A percentile compares a stretch with the other conserved stretches of the same genome.
phyloP scores from a whole-genome alignment of 2,888 invertebrate genomes.

The Didymodactylos carnosus region DNA sequence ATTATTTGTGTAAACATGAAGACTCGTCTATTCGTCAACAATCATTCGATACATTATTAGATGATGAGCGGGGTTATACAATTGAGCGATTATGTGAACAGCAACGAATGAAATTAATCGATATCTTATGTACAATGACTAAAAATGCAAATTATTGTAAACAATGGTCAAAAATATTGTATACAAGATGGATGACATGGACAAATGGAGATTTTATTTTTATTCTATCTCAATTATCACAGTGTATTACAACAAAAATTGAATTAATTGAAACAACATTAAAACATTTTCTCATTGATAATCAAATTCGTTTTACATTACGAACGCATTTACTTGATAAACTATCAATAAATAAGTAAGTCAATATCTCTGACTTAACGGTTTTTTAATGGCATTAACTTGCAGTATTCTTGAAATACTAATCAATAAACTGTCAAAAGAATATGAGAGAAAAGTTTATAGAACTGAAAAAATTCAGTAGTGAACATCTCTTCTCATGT shows the following conservation, averaged over 20 bases:
- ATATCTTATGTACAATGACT: no score
- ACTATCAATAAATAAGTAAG: background rate
- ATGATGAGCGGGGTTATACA: background rate
- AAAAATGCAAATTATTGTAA: background rate
- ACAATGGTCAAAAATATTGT: background rate
- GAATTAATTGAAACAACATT: background rate
- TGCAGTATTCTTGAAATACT: no score
- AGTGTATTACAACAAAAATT: background rate
- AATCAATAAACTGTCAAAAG: no score
- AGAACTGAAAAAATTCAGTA: no score
- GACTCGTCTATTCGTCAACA: no score
- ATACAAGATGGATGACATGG: background rate
- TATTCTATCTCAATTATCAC: background rate
- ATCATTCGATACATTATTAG: background rate
- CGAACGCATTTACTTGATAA: background rate
- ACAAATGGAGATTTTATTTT: background rate
- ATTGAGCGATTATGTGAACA: background rate
- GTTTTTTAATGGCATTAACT: no score
- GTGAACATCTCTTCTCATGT: no score
- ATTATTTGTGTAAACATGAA: no score
- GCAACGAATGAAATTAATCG: no score
- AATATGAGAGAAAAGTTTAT: no score
- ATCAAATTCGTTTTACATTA: background rate
- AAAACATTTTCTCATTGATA: background rate
- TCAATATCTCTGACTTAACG: no score